Evolutionary conservation across 2,888 invertebrate genomes (phyloP).

Genomic region (Campaea margaritaria): DNA sequence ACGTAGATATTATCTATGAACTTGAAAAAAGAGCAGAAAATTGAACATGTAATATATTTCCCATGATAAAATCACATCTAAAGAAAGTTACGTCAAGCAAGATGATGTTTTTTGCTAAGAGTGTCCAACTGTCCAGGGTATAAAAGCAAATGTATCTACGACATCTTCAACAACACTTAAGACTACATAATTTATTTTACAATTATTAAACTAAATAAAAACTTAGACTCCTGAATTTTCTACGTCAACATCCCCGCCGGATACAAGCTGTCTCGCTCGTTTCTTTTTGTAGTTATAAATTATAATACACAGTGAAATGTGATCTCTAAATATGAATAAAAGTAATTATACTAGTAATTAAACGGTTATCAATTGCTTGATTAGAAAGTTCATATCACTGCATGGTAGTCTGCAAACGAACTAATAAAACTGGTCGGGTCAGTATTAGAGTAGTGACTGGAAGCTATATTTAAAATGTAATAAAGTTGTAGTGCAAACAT

Average conservation of each 20-base stretch:
- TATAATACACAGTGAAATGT: conserved; percentile 45
- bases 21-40: background rate
- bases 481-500: background rate
- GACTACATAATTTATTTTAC: too few relatives aligned
- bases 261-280: conserved; percentile 42
- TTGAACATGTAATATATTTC: too few relatives aligned
- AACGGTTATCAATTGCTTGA: conserved; percentile 40
- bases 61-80: too few relatives aligned
- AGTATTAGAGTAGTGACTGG: background rate
- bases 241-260: conserved; percentile 32
- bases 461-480: background rate
- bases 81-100: too few relatives aligned
- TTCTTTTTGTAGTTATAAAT: conserved; percentile 33
- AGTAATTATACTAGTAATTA: conserved; percentile 13
- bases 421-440: conserved; percentile 9
- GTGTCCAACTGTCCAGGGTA: too few relatives aligned
- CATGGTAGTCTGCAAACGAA: conserved; percentile 31
- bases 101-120: too few relatives aligned
- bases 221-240: background rate
- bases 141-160: too few relatives aligned
- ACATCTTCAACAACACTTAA: too few relatives aligned
- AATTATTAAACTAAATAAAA: too few relatives aligned
- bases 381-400: conserved; percentile 50
- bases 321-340: conserved; percentile 36
- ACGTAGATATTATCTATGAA: background rate